phyloP scores from a whole-genome alignment of 1,140 invertebrate species.

The Meloidogyne hapla region DNA sequence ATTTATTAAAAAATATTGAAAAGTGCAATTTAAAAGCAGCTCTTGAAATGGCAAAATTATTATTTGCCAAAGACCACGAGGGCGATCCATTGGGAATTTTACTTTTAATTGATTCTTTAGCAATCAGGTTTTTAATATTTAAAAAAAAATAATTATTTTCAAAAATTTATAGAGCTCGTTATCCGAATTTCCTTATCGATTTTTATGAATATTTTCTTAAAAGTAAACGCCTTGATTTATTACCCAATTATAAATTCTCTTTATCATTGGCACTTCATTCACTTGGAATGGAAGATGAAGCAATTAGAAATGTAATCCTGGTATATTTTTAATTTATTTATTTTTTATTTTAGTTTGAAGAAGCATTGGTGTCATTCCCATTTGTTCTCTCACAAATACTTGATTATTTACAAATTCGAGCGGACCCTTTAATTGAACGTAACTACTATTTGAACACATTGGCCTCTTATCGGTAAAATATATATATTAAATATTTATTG shows the following conservation, averaged over 20 bases:
- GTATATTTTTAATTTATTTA: background rate
- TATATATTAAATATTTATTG: conserved; percentile 15
- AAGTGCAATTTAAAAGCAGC: conserved; percentile 40
- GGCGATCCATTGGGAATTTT: conserved; percentile 45
- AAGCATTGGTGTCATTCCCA: conserved; percentile 41
- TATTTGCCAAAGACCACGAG: conserved; percentile 42
- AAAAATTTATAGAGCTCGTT: conserved; percentile 12
- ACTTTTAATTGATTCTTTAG: conserved; percentile 47
- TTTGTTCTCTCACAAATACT: conserved; percentile 43
- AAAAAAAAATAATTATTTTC: background rate
- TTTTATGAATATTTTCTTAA: conserved; percentile 37
- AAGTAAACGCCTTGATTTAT: conserved; percentile 43
- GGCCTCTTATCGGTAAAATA: conserved; percentile 32
- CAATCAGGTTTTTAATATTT: conserved; percentile 26
- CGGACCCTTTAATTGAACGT: conserved; percentile 28
- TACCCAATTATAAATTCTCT: conserved; percentile 49
- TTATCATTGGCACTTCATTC: conserved; percentile 42
- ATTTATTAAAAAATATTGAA: conserved; percentile 38
- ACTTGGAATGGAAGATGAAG: conserved; percentile 25
- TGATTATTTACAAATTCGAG: conserved; percentile 29
- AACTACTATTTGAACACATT: conserved; percentile 29
- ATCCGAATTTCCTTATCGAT: conserved; percentile 20
- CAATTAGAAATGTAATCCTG: conserved; percentile 20
- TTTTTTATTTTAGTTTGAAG: conserved; percentile 23
- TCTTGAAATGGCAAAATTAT: conserved; percentile 48